Percentiles rank a stretch among this genome's conserved stretches.
These are phyloP conservation scores for Nomada fucata DNA, from an alignment of 2,888 invertebrate genomes.

Conservation along the genomic window DNA sequence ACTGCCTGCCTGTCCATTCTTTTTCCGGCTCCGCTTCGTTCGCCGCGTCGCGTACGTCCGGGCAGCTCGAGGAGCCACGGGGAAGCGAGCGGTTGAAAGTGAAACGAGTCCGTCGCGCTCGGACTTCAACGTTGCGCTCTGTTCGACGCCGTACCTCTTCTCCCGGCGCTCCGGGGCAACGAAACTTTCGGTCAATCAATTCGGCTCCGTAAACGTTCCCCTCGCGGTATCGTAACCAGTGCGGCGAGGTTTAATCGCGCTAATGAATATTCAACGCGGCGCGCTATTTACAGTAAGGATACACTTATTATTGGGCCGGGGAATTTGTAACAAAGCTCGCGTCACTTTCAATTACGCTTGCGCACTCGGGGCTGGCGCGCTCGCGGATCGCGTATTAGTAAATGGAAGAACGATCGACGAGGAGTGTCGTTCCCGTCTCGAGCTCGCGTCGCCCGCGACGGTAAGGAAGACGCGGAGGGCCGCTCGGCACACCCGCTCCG, in stretches of 20 bases:
- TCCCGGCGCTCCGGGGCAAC: background rate
- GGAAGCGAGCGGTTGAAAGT: conserved; percentile 1
- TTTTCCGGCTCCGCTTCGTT: conserved; percentile 13
- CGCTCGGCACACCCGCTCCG: background rate
- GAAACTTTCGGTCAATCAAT: conserved; percentile 33
- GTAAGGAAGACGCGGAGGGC: conserved; percentile 11
- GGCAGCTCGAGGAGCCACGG: background rate
- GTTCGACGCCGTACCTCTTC: background rate
- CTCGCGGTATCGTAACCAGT: conserved; percentile 36
- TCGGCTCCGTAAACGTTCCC: conserved; percentile 49
- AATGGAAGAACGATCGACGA: background rate
- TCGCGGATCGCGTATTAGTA: no score
- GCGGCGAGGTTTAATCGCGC: conserved; percentile 47
- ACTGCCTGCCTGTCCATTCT: background rate
- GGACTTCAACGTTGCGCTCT: background rate
- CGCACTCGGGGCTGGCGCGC: background rate
- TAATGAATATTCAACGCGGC: conserved; percentile 61
- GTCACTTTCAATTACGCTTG: conserved; percentile 41
- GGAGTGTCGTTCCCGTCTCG: background rate
- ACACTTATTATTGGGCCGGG: conserved; percentile 56
- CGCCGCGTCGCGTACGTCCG: background rate
- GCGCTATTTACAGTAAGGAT: conserved; percentile 59
- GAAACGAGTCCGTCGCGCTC: conserved; percentile 6
- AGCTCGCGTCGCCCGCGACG: background rate
- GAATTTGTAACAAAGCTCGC: conserved; percentile 26